phyloP scores from a whole-genome alignment of 2,888 invertebrate species.

The Nasonovia ribisnigri region DNA sequence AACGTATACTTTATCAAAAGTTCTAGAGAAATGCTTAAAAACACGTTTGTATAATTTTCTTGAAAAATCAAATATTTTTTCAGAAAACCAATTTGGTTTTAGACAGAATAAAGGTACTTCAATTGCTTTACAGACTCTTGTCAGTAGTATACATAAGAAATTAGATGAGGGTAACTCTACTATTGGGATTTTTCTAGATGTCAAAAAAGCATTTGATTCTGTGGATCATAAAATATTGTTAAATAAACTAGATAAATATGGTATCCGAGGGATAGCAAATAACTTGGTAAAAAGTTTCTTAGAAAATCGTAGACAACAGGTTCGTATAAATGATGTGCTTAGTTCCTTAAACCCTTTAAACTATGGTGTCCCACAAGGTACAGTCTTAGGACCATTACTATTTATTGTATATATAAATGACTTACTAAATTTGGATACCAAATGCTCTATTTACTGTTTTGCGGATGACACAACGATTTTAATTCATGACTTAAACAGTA shows the following conservation, averaged over 20 bases:
- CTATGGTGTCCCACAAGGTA: too few species aligned
- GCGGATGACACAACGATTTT: background rate
- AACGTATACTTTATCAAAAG: background rate
- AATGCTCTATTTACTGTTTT: background rate
- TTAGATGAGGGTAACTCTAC: background rate
- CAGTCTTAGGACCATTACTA: too few species aligned
- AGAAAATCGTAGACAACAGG: background rate
- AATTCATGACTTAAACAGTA: background rate
- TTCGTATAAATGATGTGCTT: background rate
- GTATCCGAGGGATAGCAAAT: background rate
- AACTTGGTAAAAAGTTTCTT: background rate
- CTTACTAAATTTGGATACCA: background rate
- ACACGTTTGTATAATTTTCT: background rate
- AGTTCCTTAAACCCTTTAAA: background rate
- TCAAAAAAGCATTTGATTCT: background rate
- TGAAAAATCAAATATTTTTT: too few species aligned
- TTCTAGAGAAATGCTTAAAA: background rate
- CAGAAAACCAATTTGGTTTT: too few species aligned
- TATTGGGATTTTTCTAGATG: background rate
- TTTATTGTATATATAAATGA: too few species aligned
- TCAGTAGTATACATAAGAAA: background rate
- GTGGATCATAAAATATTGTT: background rate
- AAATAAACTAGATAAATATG: background rate
- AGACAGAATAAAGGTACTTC: background rate
- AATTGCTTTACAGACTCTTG: background rate